Percentiles rank a stretch among this genome's conserved stretches.
Conservation (phyloP, 2,888 invertebrate species). For the Clitarchus hookeri region DNA sequence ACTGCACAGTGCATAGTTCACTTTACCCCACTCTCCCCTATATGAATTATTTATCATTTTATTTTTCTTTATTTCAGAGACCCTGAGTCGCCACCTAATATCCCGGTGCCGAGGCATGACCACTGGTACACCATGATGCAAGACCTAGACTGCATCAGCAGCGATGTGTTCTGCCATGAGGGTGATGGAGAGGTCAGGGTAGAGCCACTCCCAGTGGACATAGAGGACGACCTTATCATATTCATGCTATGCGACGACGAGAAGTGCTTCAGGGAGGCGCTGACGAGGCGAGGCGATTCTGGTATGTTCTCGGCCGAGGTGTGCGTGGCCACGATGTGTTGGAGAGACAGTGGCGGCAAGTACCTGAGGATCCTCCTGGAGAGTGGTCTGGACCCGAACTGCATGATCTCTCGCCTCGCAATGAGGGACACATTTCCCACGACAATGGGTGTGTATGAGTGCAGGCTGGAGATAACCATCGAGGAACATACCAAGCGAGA, state of each 20-base stretch:
- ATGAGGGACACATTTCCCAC: constrained; percentile 11
- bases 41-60: background rate
- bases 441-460: background rate
- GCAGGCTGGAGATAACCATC: background rate
- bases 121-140: background rate
- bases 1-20: too few relatives aligned
- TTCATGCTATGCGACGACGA: background rate
- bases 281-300: background rate
- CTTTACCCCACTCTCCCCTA: too few relatives aligned
- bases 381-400: background rate
- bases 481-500: background rate
- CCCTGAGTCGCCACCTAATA: background rate
- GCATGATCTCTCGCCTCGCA: background rate
- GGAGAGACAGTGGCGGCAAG: background rate
- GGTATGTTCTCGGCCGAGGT: background rate
- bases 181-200: background rate
- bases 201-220: background rate
- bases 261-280: background rate
- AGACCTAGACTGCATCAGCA: background rate
- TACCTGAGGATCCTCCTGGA: background rate
- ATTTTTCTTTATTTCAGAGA: background rate
- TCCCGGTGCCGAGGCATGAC: background rate
- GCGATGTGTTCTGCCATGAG: background rate
- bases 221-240: constrained; percentile 7
- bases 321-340: background rate